Percentiles rank a stretch among this genome's conserved stretches.
These are phyloP conservation scores for Coranthus polyacanthus DNA, from an alignment of 2,797 vertebrate species.

Conservation along the genomic window DNA sequence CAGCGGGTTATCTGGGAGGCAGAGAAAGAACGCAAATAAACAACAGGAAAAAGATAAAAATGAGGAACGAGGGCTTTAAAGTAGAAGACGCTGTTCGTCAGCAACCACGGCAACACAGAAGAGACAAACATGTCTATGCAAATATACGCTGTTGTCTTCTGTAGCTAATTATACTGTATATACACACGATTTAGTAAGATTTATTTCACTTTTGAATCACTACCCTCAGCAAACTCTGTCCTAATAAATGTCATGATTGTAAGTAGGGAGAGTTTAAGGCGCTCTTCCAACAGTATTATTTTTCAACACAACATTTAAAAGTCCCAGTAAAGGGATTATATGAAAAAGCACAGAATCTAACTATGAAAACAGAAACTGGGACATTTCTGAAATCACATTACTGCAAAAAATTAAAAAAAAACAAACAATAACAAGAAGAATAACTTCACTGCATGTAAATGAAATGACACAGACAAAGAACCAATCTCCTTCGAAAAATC, in stretches of 20 bases:
- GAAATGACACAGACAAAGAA: neutral
- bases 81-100: slow-evolving; percentile 1
- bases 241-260: neutral
- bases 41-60: slow-evolving; percentile 19
- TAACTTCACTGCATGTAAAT: neutral
- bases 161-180: neutral
- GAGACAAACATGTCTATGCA: neutral
- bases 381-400: neutral
- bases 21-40: slow-evolving; percentile 40
- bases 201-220: slow-evolving; percentile 9
- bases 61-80: neutral
- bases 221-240: neutral
- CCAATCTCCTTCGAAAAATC: neutral
- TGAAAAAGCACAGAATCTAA: neutral
- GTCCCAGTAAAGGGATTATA: neutral
- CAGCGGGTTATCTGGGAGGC: slow-evolving; percentile 31
- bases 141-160: neutral
- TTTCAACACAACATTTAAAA: too few species aligned
- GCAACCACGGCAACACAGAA: slow-evolving; percentile 3
- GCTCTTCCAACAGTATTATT: neutral
- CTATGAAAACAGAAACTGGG: neutral
- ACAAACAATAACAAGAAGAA: neutral
- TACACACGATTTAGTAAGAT: slow-evolving; percentile 1
- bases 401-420: neutral
- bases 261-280: neutral